Evolutionary conservation across 2,888 invertebrate genomes (phyloP).

Genomic region (Epinotia brunnichana): DNA sequence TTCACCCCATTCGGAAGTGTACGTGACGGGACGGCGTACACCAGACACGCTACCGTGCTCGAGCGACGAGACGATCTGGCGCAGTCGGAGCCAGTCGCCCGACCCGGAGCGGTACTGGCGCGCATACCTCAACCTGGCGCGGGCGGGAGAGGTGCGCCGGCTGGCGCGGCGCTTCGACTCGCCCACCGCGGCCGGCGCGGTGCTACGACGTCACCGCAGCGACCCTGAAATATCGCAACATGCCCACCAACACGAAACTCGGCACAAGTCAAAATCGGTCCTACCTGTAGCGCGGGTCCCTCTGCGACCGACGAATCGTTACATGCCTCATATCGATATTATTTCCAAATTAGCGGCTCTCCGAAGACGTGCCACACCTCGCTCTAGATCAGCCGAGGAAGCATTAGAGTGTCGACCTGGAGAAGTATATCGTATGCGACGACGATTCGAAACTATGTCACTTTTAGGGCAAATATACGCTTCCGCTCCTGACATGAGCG

Average conservation of each 20-base stretch:
- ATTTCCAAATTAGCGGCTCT: slow-evolving; percentile 92
- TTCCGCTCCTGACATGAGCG: slow-evolving; percentile 90
- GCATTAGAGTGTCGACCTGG: slow-evolving; percentile 83
- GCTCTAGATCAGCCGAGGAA: slow-evolving; percentile 80
- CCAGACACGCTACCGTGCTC: slow-evolving; percentile 82
- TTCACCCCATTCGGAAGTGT: slow-evolving; percentile 81
- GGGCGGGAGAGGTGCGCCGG: slow-evolving; percentile 90
- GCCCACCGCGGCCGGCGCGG: slow-evolving; percentile 80
- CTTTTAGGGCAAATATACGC: slow-evolving; percentile 90
- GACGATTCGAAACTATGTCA: slow-evolving; percentile 88
- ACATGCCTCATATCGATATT: slow-evolving; percentile 95
- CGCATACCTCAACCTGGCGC: slow-evolving; percentile 87
- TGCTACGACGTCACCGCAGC: slow-evolving; percentile 87
- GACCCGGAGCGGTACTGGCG: slow-evolving; percentile 88
- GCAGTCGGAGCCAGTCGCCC: slow-evolving; percentile 89
- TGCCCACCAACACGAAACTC: slow-evolving; percentile 71
- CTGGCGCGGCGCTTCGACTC: slow-evolving; percentile 91
- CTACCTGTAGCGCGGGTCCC: slow-evolving; percentile 87
- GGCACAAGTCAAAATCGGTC: slow-evolving; percentile 66
- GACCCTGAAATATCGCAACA: slow-evolving; percentile 89
- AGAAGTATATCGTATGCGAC: slow-evolving; percentile 88
- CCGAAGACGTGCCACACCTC: slow-evolving; percentile 74
- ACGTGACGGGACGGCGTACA: slow-evolving; percentile 75
- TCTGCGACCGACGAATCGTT: slow-evolving; percentile 87
- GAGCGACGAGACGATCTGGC: slow-evolving; percentile 86